Evolutionary conservation across 2,888 invertebrate genomes (phyloP).

Genomic region (Apodemia duryi): DNA sequence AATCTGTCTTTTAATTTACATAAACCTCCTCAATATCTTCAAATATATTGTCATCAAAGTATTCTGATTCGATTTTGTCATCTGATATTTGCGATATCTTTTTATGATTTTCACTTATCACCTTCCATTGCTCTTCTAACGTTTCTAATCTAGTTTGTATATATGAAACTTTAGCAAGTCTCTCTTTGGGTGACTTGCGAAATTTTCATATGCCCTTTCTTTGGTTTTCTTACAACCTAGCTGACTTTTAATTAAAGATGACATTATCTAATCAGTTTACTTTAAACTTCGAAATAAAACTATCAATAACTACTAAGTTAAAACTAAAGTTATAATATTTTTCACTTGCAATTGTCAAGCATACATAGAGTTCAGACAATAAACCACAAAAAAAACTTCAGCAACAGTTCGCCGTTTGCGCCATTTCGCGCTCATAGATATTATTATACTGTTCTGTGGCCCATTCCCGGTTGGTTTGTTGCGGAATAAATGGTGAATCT

Average conservation of each 20-base stretch:
- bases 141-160: slow-evolving; percentile 12
- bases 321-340: background rate
- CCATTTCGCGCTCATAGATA: too few relatives aligned
- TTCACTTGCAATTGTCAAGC: background rate
- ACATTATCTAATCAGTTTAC: background rate
- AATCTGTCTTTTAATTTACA: slow-evolving; percentile 15
- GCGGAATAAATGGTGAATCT: too few relatives aligned
- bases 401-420: too few relatives aligned
- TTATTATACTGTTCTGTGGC: too few relatives aligned
- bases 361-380: too few relatives aligned
- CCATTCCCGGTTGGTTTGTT: too few relatives aligned
- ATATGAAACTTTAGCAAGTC: slow-evolving; percentile 9
- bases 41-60: slow-evolving; percentile 8
- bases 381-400: too few relatives aligned
- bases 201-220: slow-evolving; percentile 16
- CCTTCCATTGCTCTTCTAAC: slow-evolving; percentile 14
- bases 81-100: slow-evolving; percentile 9
- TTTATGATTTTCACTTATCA: slow-evolving; percentile 16
- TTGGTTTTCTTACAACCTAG: slow-evolving; percentile 2
- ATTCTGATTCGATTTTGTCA: slow-evolving; percentile 14
- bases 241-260: slow-evolving; percentile 8
- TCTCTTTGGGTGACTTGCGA: slow-evolving; percentile 11
- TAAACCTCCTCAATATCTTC: slow-evolving; percentile 13
- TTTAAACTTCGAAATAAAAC: background rate
- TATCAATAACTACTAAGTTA: background rate